Evolutionary conservation across 2,888 invertebrate species (phyloP), one percentile per base, ranked within the genome.

Genomic region (Caenorhabditis virilis): DNA sequence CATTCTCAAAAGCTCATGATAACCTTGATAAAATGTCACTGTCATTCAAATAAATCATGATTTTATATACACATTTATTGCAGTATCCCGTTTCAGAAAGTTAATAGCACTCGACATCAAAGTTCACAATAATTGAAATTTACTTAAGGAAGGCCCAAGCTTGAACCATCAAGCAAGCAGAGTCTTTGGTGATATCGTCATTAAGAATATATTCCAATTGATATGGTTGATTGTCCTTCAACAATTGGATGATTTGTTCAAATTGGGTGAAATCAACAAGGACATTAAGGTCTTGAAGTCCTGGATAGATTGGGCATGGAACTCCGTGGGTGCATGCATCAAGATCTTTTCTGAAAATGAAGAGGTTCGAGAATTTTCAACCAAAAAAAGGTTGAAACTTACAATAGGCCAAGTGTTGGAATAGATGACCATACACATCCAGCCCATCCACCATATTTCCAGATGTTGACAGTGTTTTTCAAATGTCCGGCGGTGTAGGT

Each of bases 351-450:
- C 66, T 66, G 46, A 20, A 64, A 43, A 18, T 23, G 30, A 2
- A 25, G 16, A 43, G 11, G 18, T 22, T 33, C 13, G 9, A 11
- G 33, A 13, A 13, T 25, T 45, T 45, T 30, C 48, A 18, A 30
- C 20, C 23, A 46, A 43, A 27, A 22, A 27, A 48, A 48, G n/a
- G n/a, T n/a, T n/a, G n/a, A n/a, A 39, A 66, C 72, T 68, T 36
- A 69, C 61, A 77, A 49, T 18, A 77, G 53, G 35, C 75, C 76
- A 23, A 77, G 56, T 41, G 78, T 78, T 42, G 72, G 73, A 15
- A 78, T 49, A 9, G 65, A 52, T 15, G 56, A 53, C 78, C 78
- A 78, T 0, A 33, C 38, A 57, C 78, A 78, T 36, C 67, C 70
- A 18, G 26, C 16, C 68, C 68, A 73, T 43, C 72, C 72, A 7